Conservation (phyloP, 2,888 invertebrate species). For the Machimus atricapillus region DNA sequence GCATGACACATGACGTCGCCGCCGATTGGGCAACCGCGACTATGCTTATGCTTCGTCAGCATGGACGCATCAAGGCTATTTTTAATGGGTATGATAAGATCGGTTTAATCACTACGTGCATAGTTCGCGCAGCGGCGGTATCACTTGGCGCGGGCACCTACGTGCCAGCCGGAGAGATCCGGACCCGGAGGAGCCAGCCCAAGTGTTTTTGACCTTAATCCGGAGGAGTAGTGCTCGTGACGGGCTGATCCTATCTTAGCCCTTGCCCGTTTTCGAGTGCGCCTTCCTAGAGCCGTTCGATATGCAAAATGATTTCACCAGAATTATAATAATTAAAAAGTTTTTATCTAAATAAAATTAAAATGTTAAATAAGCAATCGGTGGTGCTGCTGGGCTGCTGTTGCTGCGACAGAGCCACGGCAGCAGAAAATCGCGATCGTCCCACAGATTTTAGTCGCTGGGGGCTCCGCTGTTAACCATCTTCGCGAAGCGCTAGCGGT, state of each 20-base stretch:
- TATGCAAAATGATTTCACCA: conserved; percentile 48
- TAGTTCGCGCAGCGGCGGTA: conserved; percentile 1
- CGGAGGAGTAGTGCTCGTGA: conserved; percentile 45
- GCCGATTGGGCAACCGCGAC: background rate
- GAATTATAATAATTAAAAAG: conserved; percentile 48
- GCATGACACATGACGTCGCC: background rate
- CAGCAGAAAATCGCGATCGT: background rate
- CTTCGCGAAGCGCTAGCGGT: background rate
- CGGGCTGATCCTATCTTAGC: conserved; percentile 46
- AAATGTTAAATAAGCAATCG: conserved; percentile 44
- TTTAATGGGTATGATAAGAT: conserved; percentile 9
- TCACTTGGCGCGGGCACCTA: background rate
- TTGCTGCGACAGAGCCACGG: background rate
- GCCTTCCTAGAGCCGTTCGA: conserved; percentile 26
- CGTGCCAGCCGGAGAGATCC: background rate
- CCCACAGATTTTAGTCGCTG: background rate
- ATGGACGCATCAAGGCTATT: background rate
- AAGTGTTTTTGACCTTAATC: conserved; percentile 48
- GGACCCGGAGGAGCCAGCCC: conserved; percentile 24
- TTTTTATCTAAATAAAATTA: conserved; percentile 43
- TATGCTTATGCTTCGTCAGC: background rate
- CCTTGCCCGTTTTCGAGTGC: conserved; percentile 37
- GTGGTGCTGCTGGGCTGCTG: background rate
- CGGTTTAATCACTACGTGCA: conserved; percentile 13
- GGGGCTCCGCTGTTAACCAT: background rate